Conservation (phyloP, 1,140 invertebrate genomes). For the Pseudoatta argentina region DNA sequence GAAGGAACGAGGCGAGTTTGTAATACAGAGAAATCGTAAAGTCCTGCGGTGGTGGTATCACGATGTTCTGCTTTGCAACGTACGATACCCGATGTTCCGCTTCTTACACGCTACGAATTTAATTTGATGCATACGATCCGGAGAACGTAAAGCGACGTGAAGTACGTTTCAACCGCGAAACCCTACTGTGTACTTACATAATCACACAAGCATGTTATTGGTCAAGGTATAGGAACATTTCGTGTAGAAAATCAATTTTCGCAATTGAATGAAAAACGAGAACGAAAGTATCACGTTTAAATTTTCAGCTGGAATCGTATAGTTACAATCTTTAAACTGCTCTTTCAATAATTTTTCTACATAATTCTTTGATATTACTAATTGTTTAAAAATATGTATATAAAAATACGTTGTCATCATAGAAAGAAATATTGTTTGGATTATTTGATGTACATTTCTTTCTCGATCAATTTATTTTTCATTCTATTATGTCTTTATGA, state of each 20-base stretch:
- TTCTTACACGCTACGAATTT: conserved; percentile 44
- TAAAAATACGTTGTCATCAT: not conserved
- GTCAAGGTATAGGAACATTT: not conserved
- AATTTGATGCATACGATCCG: conserved; percentile 46
- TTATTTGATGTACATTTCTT: not conserved
- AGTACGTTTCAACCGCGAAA: conserved; percentile 38
- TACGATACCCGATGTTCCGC: not conserved
- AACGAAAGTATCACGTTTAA: not conserved
- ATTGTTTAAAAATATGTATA: not conserved
- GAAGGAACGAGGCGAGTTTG: conserved; percentile 41
- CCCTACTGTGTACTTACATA: conserved; percentile 15
- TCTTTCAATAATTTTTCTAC: not conserved
- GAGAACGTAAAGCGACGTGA: conserved; percentile 39
- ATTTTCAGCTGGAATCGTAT: not conserved
- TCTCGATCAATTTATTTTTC: not conserved
- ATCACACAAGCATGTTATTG: conserved; percentile 13
- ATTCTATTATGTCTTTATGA: not conserved
- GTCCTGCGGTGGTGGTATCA: conserved; percentile 2
- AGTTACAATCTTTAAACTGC: not conserved
- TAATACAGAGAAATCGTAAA: conserved; percentile 54
- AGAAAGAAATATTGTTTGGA: not conserved
- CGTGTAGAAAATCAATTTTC: not conserved
- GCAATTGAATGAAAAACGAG: not conserved
- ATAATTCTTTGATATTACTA: not conserved
- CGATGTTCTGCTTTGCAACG: conserved; percentile 7